Evolutionary conservation across 2,113 vertebrate genomes (phyloP).

Genomic region (Charina bottae): DNA sequence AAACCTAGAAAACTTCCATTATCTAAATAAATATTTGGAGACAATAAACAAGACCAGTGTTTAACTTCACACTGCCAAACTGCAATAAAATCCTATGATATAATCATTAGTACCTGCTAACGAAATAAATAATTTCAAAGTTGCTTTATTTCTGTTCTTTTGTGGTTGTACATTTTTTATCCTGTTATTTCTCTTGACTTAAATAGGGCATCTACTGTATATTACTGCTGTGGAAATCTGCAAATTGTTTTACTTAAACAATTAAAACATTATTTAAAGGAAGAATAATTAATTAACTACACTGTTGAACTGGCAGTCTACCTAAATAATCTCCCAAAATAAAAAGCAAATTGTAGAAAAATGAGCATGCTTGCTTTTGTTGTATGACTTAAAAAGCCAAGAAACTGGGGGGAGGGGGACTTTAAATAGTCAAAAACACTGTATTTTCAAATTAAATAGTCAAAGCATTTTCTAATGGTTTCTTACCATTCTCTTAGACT

Average conservation of each 20-base stretch:
- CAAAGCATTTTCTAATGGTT: not conserved
- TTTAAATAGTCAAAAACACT: not conserved
- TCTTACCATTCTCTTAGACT: not conserved
- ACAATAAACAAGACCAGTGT: slow-evolving; percentile 14
- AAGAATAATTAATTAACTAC: not conserved
- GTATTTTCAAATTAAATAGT: not conserved
- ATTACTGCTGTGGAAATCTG: slow-evolving; percentile 28
- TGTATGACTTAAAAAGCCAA: not conserved
- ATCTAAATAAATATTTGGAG: not conserved
- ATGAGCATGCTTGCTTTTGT: not conserved
- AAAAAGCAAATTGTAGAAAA: not conserved
- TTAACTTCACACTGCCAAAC: slow-evolving; percentile 21
- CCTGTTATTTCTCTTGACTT: slow-evolving; percentile 36
- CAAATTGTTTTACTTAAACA: slow-evolving; percentile 11
- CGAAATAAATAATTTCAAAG: slow-evolving; percentile 48
- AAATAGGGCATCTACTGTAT: not conserved
- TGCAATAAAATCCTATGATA: slow-evolving; percentile 30
- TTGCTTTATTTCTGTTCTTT: slow-evolving; percentile 21
- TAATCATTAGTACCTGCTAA: slow-evolving; percentile 48
- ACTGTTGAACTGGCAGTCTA: not conserved
- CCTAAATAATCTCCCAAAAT: not conserved
- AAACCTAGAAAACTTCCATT: slow-evolving; percentile 5
- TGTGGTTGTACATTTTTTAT: slow-evolving; percentile 14
- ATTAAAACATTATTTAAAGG: slow-evolving; percentile 8
- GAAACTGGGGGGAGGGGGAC: not conserved